Evolutionary conservation across 2,888 invertebrate genomes (phyloP).

Genomic region (Parnassius orleans): DNA sequence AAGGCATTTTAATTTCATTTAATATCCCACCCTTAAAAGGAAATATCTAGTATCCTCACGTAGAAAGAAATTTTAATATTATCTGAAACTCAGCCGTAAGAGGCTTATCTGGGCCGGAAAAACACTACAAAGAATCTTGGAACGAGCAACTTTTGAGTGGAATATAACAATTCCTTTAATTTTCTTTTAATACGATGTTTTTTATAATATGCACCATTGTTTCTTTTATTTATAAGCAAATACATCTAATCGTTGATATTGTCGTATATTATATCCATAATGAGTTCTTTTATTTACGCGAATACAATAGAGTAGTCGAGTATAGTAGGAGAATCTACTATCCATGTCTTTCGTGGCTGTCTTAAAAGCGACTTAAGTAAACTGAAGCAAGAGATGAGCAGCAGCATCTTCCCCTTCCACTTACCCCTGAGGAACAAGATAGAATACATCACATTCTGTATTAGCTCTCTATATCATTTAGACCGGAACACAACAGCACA

Average conservation of each 20-base stretch:
- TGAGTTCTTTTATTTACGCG: no score
- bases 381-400: no score
- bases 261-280: background rate
- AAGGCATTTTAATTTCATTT: background rate
- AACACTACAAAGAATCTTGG: slow-evolving; percentile 9
- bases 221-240: slow-evolving; percentile 3
- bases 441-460: no score
- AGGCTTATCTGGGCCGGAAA: slow-evolving; percentile 13
- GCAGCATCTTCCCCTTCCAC: no score
- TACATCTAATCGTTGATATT: background rate
- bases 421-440: no score
- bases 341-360: no score
- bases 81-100: slow-evolving; percentile 3
- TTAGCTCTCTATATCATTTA: no score
- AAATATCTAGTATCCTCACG: background rate
- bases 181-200: slow-evolving; percentile 9
- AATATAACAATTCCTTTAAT: slow-evolving; percentile 15
- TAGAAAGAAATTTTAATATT: slow-evolving; percentile 9
- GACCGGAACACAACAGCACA: no score
- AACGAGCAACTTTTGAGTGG: slow-evolving; percentile 7
- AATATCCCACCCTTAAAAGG: background rate
- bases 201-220: background rate
- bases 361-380: no score
- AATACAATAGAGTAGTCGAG: no score
- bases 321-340: no score